These are phyloP conservation scores for Tupaia tana DNA, from an alignment of 2,113 vertebrate species.

Conservation along the genomic window DNA sequence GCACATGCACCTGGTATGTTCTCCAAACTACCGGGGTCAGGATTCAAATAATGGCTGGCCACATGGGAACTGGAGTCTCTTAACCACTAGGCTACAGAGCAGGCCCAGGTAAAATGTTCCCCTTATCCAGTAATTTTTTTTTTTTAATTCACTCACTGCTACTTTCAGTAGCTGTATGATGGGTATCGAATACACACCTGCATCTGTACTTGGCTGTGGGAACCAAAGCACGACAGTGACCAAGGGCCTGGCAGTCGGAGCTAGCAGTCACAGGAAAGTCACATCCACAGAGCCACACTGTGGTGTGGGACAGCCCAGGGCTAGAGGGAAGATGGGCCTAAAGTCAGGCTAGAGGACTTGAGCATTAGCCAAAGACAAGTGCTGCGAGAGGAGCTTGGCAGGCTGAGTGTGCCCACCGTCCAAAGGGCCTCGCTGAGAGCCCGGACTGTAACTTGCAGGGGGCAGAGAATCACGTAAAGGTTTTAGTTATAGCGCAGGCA, in stretches of 20 bases:
- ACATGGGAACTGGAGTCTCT: no score
- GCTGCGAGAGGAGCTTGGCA: no score
- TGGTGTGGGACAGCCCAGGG: rapidly evolving
- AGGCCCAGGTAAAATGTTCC: neutral
- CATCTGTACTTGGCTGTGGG: neutral
- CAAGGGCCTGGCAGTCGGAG: neutral
- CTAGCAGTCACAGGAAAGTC: neutral
- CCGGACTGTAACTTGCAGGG: neutral
- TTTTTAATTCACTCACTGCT: neutral
- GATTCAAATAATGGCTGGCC: no score
- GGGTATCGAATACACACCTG: no score
- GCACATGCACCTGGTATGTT: no score
- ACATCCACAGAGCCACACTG: neutral
- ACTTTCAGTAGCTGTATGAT: neutral
- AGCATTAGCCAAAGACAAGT: neutral
- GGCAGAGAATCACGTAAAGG: neutral
- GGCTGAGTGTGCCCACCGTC: neutral
- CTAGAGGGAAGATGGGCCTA: rapidly evolving
- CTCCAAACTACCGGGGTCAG: no score
- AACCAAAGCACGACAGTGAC: neutral
- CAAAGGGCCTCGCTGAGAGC: rapidly evolving
- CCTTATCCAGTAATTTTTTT: neutral
- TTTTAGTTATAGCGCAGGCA: rapidly evolving
- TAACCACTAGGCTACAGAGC: no score
- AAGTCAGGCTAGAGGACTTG: neutral